Base-by-base conservation (phyloP, 2,113 vertebrate species). In the Gambusia affinis region DNA sequence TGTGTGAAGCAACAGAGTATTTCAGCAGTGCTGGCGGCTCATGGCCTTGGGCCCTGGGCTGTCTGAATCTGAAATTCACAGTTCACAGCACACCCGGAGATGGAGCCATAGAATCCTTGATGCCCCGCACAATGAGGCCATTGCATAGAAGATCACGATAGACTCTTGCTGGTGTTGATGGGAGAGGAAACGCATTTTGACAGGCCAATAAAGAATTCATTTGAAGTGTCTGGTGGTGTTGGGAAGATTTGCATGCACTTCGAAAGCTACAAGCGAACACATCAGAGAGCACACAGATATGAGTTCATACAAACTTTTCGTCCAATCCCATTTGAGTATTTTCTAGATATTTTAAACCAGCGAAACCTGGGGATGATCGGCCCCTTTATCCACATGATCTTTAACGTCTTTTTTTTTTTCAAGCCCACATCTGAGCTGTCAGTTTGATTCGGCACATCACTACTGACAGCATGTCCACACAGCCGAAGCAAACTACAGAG, bases 171-270 rank as follows among this genome's bases (percentile, higher is more conserved):
- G 86, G 88, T 89, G 85, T 88, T 92, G 92, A 92, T 83, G 79
- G 92, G 73, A 88, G 87, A 87, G 91, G 90, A 91, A 92, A 91
- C 81, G 89, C 83, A 83, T 85, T 92, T 91, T 92, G 92, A 94
- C 93, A 92, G 90, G 79, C 88, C 89, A 85, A 91, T 92, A 92
- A 94, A 93, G 90, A 93, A 93, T 93, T 93, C 88, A 93, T 93
- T 90, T 87, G 85, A 94, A 89, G 92, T 92, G 92, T 94, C 91
- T 92, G 75, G 82, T 74, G 90, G 86, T 88, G 91, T 89, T 88
- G 91, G 85, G 85, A 65, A 90, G 85, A 91, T 90, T 91, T 88
- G 89, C 75, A 77, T 87, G 88, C 82, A 85, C 84, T 85, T 90
- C 73, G 79, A 83, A 86, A 87, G 76, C 78, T 80, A 37, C 14